phyloP scores from a whole-genome alignment of 1,140 invertebrate genomes.

The Brachystomella parvula region DNA sequence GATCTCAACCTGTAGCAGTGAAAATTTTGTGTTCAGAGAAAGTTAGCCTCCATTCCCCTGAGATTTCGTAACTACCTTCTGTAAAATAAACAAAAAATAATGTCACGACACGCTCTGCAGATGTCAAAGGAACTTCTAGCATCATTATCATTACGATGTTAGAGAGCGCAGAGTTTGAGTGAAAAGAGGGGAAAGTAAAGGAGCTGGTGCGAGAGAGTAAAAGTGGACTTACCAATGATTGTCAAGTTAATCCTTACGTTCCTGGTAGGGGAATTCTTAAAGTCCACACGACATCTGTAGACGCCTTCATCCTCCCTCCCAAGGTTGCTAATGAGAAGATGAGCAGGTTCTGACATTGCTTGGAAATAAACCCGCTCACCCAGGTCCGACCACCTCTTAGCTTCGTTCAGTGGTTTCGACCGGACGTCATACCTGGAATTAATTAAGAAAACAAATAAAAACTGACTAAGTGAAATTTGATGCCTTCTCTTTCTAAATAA shows the following conservation, averaged over 20 bases:
- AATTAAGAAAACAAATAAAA: constrained; percentile 14
- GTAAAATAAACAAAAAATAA: background rate
- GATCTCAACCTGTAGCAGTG: no score
- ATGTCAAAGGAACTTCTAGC: background rate
- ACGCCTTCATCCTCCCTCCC: constrained; percentile 48
- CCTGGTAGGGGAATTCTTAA: constrained; percentile 50
- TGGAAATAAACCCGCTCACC: constrained; percentile 66
- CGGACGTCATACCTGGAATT: constrained; percentile 63
- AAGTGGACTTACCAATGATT: constrained; percentile 48
- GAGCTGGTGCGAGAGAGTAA: background rate
- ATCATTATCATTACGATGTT: background rate
- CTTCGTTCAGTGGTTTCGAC: constrained; percentile 43
- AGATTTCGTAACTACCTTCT: background rate
- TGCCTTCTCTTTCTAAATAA: background rate
- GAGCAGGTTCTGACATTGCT: constrained; percentile 48
- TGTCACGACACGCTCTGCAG: background rate
- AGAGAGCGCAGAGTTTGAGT: background rate
- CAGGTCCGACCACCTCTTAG: constrained; percentile 64
- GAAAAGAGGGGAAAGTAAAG: background rate
- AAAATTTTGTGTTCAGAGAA: no score
- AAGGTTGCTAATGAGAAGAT: constrained; percentile 48
- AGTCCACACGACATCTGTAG: constrained; percentile 54
- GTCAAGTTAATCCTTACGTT: constrained; percentile 51
- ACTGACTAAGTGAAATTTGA: no score
- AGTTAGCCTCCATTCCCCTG: background rate